Base-by-base conservation (phyloP, 2,888 invertebrate species). In the Bugula neritina region DNA sequence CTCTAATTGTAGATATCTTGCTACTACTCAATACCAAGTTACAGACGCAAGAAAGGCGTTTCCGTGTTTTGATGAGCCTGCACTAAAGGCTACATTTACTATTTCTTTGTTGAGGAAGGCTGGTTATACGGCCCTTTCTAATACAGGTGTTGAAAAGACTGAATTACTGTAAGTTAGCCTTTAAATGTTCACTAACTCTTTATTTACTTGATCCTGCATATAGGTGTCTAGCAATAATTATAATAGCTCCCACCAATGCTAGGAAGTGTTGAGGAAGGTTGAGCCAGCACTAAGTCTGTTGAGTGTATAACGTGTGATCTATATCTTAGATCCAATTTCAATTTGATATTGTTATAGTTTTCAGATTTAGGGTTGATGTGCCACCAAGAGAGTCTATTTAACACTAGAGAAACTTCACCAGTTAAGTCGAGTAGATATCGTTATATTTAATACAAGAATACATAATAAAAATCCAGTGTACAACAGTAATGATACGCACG, bases 191-290 rank as follows among this genome's bases (percentile, higher is more conserved):
- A 13, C 5, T n/a, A 17, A 57, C 10, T 52, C 17, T 52, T 17
- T 13, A 52, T 57, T 10, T 57, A 5, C 25, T 57, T 57, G 13
- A 5, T 5, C 25, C 5, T 57, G 57, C n/a, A n/a, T 57, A 10
- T 58, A 76, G 75, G 34, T 73, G 63, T 73, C 90, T 95, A 81
- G 93, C 92, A 5, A 91, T 93, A 0, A 91, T 93, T 5, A 80
- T 80, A 84, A 93, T 96, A 80, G 93, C 96, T 83, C 93, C 95
- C 0, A 94, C 94, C 0, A 92, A 92, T 83, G 95, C 96, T 0
- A 89, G 96, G 31, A 89, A 90, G 84, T 93, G 82, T 96, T 96
- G 0, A 96, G 96, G 81, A 94, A 96, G 81, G 96, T 97, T 84
- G 94, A 96, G 80, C 96, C 83, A 10, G 78, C 89, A 58, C 89